Evolutionary conservation across 2,888 invertebrate species (phyloP), one percentile per base, ranked within the genome.

Genomic region (Mythimna ferrago): DNA sequence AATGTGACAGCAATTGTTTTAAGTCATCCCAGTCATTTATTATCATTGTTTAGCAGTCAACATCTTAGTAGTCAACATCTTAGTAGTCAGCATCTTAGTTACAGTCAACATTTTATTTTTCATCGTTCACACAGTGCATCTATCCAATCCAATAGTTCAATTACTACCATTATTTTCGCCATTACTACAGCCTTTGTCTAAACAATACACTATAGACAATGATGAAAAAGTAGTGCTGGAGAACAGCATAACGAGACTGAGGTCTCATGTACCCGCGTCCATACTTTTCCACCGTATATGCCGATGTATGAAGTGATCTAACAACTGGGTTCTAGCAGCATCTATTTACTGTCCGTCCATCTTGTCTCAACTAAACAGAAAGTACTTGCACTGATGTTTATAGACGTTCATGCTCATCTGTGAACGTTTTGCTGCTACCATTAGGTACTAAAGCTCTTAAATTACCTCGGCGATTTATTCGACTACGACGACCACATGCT

Each of bases 311-410:
- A 48, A 48, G 16, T 5, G 48, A 14, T 16, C 16, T 48, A 16
- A 44, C 16, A 16, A 48, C 5, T 48, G 48, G 48, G 16, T 48
- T 48, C 16, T 51, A 21, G 16, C 32, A 53, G n/a, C 32, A 32
- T 41, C n/a, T 26, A 71, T 32, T n/a, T 41, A n/a, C 26, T 38
- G 11, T 71, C n/a, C 71, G 32, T 32, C 32, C 32, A 53, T 32
- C 32, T n/a, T 9, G 16, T 71, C n/a, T 71, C 7, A 70, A 41
- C 6, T 7, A 51, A n/a, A 26, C 38, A 51, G 9, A 57, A 26
- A 14, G 54, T 32, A n/a, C 41, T 26, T 9, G 10, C 38, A 48
- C 38, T n/a, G 57, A 19, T 26, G 48, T 41, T 58, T 63, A 4
- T 9, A 1, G 57, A 51, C 6, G 19, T 41, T 16, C 26, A 38